Evolutionary conservation across 2,888 invertebrate species (phyloP).

Genomic region (Emmelina monodactyla): DNA sequence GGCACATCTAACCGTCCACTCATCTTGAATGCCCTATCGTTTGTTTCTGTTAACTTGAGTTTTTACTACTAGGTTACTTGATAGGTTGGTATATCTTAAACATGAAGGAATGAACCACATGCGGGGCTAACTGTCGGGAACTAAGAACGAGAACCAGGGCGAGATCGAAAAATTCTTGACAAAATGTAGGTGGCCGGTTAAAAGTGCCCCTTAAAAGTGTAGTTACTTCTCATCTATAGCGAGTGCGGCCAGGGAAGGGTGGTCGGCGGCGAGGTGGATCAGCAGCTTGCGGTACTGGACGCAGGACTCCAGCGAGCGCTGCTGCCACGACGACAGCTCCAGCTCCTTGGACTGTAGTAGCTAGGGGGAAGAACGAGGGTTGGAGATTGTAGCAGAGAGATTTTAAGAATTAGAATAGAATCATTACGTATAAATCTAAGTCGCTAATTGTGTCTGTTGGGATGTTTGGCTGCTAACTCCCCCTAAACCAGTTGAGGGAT

Average conservation of each 20-base stretch:
- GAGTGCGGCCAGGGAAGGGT: conserved; percentile 31
- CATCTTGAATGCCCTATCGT: too few species aligned
- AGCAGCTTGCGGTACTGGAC: conserved; percentile 48
- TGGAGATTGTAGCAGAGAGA: not conserved
- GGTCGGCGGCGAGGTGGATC: conserved; percentile 34
- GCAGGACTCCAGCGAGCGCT: conserved; percentile 41
- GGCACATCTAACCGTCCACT: too few species aligned
- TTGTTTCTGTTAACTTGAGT: too few species aligned
- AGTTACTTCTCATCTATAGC: conserved; percentile 46
- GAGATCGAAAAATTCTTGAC: not conserved
- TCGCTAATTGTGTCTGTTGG: not conserved
- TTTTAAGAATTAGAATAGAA: not conserved
- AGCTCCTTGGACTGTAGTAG: conserved; percentile 41
- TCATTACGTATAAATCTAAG: not conserved
- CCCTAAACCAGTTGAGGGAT: not conserved
- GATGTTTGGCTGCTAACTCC: not conserved
- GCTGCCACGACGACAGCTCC: conserved; percentile 49
- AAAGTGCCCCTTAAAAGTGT: not conserved
- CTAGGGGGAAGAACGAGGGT: conserved; percentile 20
- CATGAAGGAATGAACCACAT: too few species aligned
- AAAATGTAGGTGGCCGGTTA: too few species aligned
- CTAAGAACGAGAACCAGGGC: too few species aligned
- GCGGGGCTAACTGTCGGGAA: not conserved
- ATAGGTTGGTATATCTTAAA: too few species aligned
- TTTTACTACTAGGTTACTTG: too few species aligned